phyloP scores from a whole-genome alignment of 2,113 vertebrate genomes.

The Phylloscopus trochilus region DNA sequence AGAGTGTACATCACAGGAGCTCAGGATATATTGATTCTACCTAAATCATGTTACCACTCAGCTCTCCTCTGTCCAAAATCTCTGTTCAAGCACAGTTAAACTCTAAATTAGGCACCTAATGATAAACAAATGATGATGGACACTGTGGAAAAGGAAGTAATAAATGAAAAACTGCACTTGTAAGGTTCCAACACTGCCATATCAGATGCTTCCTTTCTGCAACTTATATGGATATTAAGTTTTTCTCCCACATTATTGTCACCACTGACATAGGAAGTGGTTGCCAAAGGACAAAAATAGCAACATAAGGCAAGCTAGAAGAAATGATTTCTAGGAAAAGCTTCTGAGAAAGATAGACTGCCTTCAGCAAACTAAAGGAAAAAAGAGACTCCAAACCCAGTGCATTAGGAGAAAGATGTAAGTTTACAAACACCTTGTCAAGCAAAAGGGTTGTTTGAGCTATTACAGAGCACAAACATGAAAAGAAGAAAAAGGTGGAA shows the following conservation, averaged over 20 bases:
- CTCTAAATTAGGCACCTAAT: conserved; percentile 2
- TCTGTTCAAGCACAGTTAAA: neutral
- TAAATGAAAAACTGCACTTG: neutral
- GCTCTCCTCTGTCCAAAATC: neutral
- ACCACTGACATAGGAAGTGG: neutral
- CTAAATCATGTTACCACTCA: neutral
- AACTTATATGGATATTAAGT: neutral
- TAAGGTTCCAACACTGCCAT: neutral
- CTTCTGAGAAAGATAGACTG: neutral
- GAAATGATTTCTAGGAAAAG: neutral
- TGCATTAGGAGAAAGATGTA: neutral
- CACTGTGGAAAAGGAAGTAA: neutral
- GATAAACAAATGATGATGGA: conserved; percentile 6
- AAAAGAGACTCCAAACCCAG: neutral
- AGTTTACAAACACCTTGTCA: neutral
- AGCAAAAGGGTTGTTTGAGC: neutral
- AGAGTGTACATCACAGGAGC: neutral
- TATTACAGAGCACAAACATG: neutral
- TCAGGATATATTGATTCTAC: neutral
- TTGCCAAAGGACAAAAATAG: neutral
- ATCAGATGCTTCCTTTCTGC: neutral
- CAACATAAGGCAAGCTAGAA: neutral
- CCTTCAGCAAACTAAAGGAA: neutral
- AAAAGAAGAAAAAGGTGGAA: neutral
- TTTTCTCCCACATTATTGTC: neutral